These are phyloP conservation scores for Darevskia nairensis DNA, from an alignment of 2,797 vertebrate species.

Conservation along the genomic window DNA sequence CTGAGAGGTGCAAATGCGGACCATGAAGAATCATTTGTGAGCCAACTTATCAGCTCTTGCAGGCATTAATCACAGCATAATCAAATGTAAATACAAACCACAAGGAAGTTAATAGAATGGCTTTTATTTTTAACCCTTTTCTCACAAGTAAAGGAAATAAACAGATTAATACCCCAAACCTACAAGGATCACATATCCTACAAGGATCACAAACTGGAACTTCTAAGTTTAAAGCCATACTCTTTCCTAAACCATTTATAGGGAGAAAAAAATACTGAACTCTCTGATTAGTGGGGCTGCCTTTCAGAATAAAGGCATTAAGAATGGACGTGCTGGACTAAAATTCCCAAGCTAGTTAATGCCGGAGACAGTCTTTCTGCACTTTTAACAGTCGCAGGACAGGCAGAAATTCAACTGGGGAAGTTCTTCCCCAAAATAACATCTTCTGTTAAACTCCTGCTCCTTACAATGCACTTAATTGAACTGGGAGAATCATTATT, in stretches of 20 bases:
- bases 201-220: too few relatives aligned
- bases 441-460: neutral
- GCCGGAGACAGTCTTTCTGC: neutral
- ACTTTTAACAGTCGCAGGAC: neutral
- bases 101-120: constrained; percentile 37
- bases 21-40: constrained; percentile 58
- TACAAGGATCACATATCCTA: neutral
- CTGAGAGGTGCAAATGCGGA: constrained; percentile 52
- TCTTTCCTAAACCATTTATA: neutral
- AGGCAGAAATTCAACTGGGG: neutral
- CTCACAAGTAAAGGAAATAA: constrained; percentile 19
- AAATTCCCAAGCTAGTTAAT: neutral
- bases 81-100: constrained; percentile 72
- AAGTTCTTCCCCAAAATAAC: neutral
- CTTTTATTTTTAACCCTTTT: constrained; percentile 45
- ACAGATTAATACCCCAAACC: neutral
- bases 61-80: constrained; percentile 67
- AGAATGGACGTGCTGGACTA: neutral
- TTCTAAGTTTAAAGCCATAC: neutral
- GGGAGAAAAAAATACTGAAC: neutral
- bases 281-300: neutral
- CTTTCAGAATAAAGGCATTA: neutral
- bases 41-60: constrained; percentile 65
- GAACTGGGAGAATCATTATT: neutral
- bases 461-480: neutral